These are phyloP conservation scores for Prionace glauca DNA, from an alignment of 2,797 vertebrate genomes.

Conservation along the genomic window DNA sequence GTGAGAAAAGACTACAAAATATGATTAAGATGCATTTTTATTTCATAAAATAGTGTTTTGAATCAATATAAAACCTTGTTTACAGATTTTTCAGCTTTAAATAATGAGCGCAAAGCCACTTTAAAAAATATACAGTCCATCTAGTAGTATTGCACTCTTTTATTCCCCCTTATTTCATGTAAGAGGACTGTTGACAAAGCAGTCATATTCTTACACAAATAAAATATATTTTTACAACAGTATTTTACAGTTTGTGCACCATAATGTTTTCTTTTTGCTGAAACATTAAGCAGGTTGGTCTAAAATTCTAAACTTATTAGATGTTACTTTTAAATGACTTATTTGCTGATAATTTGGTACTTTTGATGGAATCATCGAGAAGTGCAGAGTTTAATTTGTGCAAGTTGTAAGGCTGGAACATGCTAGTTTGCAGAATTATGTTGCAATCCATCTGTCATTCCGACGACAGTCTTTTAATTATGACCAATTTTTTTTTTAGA, in stretches of 20 bases:
- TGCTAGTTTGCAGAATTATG: neutral
- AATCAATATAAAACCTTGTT: conserved; percentile 62
- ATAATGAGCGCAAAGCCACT: conserved; percentile 54
- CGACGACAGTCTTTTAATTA: neutral
- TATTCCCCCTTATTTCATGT: conserved; percentile 56
- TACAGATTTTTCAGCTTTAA: conserved; percentile 61
- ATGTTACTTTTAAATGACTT: neutral
- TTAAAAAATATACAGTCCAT: conserved; percentile 63
- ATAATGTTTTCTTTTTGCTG: neutral
- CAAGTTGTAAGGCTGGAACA: neutral
- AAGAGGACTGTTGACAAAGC: conserved; percentile 45
- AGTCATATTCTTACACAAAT: conserved; percentile 32
- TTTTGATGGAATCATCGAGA: neutral
- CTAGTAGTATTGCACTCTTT: conserved; percentile 67
- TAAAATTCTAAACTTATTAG: conserved; percentile 3
- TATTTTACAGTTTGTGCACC: conserved; percentile 31
- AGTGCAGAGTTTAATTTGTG: neutral
- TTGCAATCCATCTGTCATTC: neutral
- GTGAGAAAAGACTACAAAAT: neutral
- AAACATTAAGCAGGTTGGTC: conserved; percentile 1
- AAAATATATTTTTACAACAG: conserved; percentile 26
- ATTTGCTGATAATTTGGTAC: neutral
- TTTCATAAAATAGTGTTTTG: conserved; percentile 52
- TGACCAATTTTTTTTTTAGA: too few species aligned
- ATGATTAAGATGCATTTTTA: conserved; percentile 48